Conservation (phyloP, 1,140 invertebrate genomes). For the Drosophila grimshawi region DNA sequence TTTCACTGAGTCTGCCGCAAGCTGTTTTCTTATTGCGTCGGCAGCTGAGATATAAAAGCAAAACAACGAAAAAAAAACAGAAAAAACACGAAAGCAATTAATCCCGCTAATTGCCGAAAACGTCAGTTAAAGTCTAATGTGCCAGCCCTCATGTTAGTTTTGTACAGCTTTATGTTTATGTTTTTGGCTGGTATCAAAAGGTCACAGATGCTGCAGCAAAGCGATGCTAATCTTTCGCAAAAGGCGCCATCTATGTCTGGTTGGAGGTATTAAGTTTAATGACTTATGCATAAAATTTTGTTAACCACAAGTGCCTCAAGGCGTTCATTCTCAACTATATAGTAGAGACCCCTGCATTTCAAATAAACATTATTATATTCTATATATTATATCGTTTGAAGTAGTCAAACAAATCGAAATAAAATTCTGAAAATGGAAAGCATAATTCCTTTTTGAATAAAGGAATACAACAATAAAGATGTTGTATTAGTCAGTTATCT, state of each 20-base stretch:
- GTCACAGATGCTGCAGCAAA: conserved; percentile 30
- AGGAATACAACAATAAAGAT: too few species aligned
- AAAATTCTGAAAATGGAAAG: too few species aligned
- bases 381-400: too few species aligned
- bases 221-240: conserved; percentile 19
- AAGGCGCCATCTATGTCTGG: conserved; percentile 14
- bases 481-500: too few species aligned
- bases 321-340: not conserved
- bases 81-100: conserved; percentile 67
- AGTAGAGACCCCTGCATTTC: too few species aligned
- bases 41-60: not conserved
- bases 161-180: conserved; percentile 9
- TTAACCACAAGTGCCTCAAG: not conserved
- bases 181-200: conserved; percentile 22
- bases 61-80: too few species aligned
- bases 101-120: conserved; percentile 66
- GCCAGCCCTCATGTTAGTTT: conserved; percentile 37
- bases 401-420: too few species aligned
- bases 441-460: too few species aligned
- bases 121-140: conserved; percentile 45
- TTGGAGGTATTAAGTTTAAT: conserved; percentile 5
- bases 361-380: too few species aligned
- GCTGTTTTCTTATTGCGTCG: conserved; percentile 19
- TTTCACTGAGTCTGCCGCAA: not conserved
- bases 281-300: not conserved